These are phyloP conservation scores for Rhabditophanes sp. DNA, from an alignment of 2,888 invertebrate species.

Conservation along the genomic window DNA sequence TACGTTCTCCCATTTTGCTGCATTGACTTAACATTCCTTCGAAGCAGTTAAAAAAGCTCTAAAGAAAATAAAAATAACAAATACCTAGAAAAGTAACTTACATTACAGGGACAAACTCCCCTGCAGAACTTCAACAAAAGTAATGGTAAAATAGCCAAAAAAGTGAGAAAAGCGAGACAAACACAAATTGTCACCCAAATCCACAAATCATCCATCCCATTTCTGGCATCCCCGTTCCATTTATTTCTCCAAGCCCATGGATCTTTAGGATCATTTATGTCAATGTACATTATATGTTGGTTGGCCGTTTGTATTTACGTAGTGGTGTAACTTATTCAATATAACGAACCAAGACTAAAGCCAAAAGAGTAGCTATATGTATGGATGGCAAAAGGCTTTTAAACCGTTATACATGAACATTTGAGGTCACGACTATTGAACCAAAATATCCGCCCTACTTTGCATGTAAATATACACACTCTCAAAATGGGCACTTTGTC, in stretches of 20 bases:
- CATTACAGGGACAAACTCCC: conserved; percentile 11
- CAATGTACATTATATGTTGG: conserved; percentile 3
- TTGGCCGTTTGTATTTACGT: too few relatives aligned
- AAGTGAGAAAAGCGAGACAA: conserved; percentile 8
- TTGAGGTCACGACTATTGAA: too few relatives aligned
- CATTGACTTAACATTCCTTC: too few relatives aligned
- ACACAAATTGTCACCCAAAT: conserved; percentile 10
- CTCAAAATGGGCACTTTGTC: too few relatives aligned
- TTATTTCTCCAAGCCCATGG: conserved; percentile 15
- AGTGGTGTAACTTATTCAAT: too few relatives aligned
- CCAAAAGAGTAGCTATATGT: too few relatives aligned
- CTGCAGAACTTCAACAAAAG: conserved; percentile 12
- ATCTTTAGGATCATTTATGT: conserved; percentile 11
- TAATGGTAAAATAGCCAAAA: conserved; percentile 8
- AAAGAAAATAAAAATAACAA: neutral
- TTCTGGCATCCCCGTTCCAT: conserved; percentile 10
- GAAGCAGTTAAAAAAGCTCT: neutral
- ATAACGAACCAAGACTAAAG: too few relatives aligned
- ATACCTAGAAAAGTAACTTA: conserved; percentile 6
- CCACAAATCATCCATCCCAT: conserved; percentile 13
- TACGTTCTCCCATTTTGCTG: too few relatives aligned
- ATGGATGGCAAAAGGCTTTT: too few relatives aligned
- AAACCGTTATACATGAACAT: too few relatives aligned
- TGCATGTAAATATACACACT: too few relatives aligned
- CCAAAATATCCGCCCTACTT: too few relatives aligned